A percentile compares a stretch with the other conserved stretches of the same genome.
These are phyloP conservation scores for Erebia aethiops DNA, from an alignment of 2,888 invertebrate genomes.

Conservation along the genomic window DNA sequence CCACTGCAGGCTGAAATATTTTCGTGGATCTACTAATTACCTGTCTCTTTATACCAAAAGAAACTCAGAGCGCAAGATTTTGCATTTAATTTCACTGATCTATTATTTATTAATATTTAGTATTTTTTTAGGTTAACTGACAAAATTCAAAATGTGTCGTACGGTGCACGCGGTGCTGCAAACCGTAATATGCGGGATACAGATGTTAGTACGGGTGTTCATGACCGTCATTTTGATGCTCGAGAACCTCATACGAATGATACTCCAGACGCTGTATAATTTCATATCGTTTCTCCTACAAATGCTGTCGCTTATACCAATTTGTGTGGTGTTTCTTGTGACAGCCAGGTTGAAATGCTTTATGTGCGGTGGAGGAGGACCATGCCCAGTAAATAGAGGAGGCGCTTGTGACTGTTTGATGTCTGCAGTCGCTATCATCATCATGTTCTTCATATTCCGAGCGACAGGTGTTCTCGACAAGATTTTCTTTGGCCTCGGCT, in stretches of 20 bases:
- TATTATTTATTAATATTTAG: neutral
- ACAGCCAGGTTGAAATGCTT: conserved; percentile 65
- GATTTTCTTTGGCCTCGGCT: conserved; percentile 66
- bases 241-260: conserved; percentile 68
- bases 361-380: conserved; percentile 69
- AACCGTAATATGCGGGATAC: conserved; percentile 63
- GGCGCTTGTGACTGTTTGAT: conserved; percentile 68
- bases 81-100: neutral
- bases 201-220: conserved; percentile 69
- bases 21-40: too few relatives aligned
- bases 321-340: conserved; percentile 65
- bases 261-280: conserved; percentile 69
- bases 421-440: conserved; percentile 59
- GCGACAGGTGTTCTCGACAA: conserved; percentile 67
- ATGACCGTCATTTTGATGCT: conserved; percentile 72
- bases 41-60: too few relatives aligned
- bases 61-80: too few relatives aligned
- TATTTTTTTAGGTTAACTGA: conserved; percentile 1
- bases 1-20: too few relatives aligned
- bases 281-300: conserved; percentile 69
- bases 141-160: conserved; percentile 62
- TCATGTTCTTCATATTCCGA: conserved; percentile 65
- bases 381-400: conserved; percentile 61
- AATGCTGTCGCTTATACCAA: conserved; percentile 67
- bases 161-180: conserved; percentile 62